phyloP scores from a whole-genome alignment of 2,888 invertebrate species.

The Lithodes maja region DNA sequence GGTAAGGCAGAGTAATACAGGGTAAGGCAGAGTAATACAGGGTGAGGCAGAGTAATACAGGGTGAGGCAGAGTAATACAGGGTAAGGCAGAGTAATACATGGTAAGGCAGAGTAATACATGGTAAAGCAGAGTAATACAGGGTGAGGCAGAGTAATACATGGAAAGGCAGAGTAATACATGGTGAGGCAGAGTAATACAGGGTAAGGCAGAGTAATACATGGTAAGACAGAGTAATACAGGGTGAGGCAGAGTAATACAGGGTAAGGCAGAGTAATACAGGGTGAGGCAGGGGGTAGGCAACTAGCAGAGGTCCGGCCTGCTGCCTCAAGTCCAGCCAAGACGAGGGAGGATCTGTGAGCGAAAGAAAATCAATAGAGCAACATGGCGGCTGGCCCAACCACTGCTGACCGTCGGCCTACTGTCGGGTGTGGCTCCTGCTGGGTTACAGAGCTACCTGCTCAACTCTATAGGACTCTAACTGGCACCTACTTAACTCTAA shows the following conservation, averaged over 20 bases:
- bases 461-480: not conserved
- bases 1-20: not conserved
- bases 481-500: not conserved
- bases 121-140: not conserved
- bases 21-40: not conserved
- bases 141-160: not conserved
- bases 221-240: not conserved
- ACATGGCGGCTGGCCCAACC: conserved; percentile 49
- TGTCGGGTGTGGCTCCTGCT: conserved; percentile 16
- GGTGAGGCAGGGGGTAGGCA: not conserved
- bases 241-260: not conserved
- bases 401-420: conserved; percentile 43
- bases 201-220: not conserved
- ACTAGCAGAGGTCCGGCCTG: conserved; percentile 40
- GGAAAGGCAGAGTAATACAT: not conserved
- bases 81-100: no score
- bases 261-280: not conserved
- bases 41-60: not conserved
- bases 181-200: not conserved
- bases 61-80: not conserved
- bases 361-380: conserved; percentile 64
- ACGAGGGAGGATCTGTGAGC: conserved; percentile 62
- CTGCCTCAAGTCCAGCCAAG: conserved; percentile 53
- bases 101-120: not conserved
- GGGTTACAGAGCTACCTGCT: not conserved